Evolutionary conservation across 2,113 vertebrate species (phyloP).

Genomic region (Bujurquina vittata): DNA sequence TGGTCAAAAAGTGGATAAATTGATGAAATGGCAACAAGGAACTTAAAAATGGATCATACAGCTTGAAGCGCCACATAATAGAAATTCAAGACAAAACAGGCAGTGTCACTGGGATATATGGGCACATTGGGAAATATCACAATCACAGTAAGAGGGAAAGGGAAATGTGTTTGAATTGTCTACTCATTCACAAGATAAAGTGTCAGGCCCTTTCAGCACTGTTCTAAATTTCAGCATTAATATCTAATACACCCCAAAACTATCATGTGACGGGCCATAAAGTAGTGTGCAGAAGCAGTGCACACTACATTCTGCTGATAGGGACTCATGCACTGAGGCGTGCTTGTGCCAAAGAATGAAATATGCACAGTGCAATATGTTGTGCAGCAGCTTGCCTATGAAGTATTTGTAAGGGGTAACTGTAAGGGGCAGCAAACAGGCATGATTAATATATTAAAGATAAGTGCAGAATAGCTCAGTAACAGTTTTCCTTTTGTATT

Average conservation of each 20-base stretch:
- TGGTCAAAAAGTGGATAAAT: neutral
- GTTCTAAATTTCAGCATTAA: neutral
- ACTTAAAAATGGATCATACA: neutral
- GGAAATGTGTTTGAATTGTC: neutral
- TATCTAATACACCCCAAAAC: neutral
- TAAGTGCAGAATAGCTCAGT: neutral
- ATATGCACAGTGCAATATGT: neutral
- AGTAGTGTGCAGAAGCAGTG: neutral
- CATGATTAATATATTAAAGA: too few species aligned
- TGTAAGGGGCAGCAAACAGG: neutral
- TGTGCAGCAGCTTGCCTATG: constrained; percentile 1
- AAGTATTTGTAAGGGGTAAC: neutral
- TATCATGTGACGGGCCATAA: neutral
- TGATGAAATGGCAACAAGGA: neutral
- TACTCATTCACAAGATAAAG: neutral
- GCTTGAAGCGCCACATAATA: neutral
- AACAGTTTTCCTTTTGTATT: neutral
- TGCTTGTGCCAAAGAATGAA: neutral
- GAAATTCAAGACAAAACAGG: neutral
- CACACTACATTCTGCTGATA: neutral
- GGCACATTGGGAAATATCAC: neutral
- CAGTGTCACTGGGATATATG: neutral
- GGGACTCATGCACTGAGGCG: fast-evolving
- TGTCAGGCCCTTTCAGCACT: neutral
- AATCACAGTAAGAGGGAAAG: neutral